A percentile compares a stretch with the other conserved stretches of the same genome.
phyloP scores from a whole-genome alignment of 2,888 invertebrate species.

The Hirtodrosophila duncani region DNA sequence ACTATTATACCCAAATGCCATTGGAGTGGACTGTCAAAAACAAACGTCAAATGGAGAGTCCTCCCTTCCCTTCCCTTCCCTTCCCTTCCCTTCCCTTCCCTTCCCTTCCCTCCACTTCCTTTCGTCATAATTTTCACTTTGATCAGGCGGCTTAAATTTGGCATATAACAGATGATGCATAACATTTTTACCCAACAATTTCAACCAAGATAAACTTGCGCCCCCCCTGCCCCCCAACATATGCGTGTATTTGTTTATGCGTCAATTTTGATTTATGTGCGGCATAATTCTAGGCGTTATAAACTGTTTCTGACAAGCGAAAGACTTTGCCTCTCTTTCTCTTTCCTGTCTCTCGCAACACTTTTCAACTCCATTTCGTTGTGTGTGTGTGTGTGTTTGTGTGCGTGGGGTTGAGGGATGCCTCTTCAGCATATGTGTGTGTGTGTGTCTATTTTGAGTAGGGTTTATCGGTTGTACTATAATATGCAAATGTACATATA shows the following conservation, averaged over 20 bases:
- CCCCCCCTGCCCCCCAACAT: neutral
- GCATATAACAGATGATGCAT: too few relatives aligned
- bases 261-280: slow-evolving; percentile 70
- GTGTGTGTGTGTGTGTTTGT: slow-evolving; percentile 7
- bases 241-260: slow-evolving; percentile 49
- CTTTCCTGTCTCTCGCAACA: slow-evolving; percentile 10
- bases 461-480: too few relatives aligned
- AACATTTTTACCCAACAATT: slow-evolving; percentile 34
- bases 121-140: slow-evolving; percentile 20
- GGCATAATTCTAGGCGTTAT: slow-evolving; percentile 68
- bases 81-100: neutral
- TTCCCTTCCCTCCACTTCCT: neutral
- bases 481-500: too few relatives aligned
- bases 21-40: slow-evolving; percentile 23
- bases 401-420: neutral
- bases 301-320: slow-evolving; percentile 65
- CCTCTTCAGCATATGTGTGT: neutral
- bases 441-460: slow-evolving; percentile 42
- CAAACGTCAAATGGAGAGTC: slow-evolving; percentile 24
- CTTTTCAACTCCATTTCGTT: neutral
- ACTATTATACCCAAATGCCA: neutral
- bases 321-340: slow-evolving; percentile 23
- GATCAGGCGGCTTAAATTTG: slow-evolving; percentile 55
- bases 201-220: neutral
- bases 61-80: neutral